Conservation (phyloP, 2,113 vertebrate genomes). For the Pachyramphus minor region DNA sequence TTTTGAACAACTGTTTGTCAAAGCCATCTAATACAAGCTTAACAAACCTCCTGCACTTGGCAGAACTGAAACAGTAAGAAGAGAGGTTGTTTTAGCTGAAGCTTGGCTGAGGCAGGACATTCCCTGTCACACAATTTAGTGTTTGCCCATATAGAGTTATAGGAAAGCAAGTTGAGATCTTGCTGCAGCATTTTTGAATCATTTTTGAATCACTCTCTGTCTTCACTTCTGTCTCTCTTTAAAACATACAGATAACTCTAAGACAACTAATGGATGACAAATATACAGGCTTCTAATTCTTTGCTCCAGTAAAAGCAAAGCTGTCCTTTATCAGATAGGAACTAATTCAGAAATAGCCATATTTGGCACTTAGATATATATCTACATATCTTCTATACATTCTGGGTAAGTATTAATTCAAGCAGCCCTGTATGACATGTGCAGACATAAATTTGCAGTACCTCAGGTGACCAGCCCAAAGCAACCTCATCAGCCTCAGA, state of each 20-base stretch:
- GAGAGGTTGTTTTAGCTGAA: conserved; percentile 35
- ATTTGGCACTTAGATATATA: neutral
- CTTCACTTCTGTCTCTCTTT: neutral
- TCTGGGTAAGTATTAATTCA: neutral
- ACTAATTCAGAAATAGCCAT: neutral
- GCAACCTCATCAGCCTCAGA: neutral
- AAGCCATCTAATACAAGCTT: conserved; percentile 44
- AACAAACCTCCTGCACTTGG: conserved; percentile 36
- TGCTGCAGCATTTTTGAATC: neutral
- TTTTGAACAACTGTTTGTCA: conserved; percentile 51
- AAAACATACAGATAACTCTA: neutral
- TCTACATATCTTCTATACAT: accelerated
- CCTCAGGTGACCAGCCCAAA: neutral
- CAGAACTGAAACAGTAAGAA: conserved; percentile 33
- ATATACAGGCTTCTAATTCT: conserved; percentile 28
- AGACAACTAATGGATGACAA: neutral
- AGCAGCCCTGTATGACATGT: neutral
- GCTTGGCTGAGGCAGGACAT: conserved; percentile 28
- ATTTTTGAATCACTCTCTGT: neutral
- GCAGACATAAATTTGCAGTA: neutral
- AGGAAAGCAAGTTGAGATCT: conserved; percentile 47
- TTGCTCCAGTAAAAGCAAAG: neutral
- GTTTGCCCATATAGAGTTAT: conserved; percentile 32
- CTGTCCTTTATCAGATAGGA: neutral
- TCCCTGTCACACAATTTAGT: neutral